Percentiles rank a stretch among this genome's conserved stretches.
Evolutionary conservation across 2,797 vertebrate species (phyloP).

Genomic region (Amblyraja radiata): DNA sequence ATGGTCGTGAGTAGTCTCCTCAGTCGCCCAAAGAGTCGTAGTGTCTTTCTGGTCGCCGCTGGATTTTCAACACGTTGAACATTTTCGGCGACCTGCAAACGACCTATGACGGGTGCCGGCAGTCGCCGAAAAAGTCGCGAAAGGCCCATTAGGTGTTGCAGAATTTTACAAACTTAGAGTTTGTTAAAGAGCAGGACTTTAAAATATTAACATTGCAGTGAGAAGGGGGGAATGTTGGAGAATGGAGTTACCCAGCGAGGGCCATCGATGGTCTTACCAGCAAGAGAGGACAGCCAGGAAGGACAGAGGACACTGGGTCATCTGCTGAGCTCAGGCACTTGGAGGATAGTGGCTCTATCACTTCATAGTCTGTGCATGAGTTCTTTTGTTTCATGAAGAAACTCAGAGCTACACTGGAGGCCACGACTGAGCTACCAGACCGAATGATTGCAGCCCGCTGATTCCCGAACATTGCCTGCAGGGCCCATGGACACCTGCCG

Average conservation of each 20-base stretch:
- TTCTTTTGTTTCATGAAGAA: background rate
- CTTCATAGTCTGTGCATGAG: background rate
- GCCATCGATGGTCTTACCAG: background rate
- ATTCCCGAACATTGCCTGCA: background rate
- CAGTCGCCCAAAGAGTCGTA: too few relatives aligned
- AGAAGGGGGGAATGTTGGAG: too few relatives aligned
- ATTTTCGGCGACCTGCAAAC: too few relatives aligned
- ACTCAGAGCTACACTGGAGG: background rate
- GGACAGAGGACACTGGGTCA: background rate
- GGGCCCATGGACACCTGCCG: background rate
- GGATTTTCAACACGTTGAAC: too few relatives aligned
- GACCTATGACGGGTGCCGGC: too few relatives aligned
- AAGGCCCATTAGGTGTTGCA: background rate
- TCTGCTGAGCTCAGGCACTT: background rate
- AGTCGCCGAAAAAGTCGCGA: too few relatives aligned
- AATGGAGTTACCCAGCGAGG: background rate
- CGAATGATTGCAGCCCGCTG: background rate
- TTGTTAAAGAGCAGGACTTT: background rate
- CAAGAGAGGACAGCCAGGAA: background rate
- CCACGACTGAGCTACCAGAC: background rate
- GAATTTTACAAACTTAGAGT: background rate
- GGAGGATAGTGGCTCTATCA: background rate
- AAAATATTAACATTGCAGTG: background rate
- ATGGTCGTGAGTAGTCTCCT: too few relatives aligned
- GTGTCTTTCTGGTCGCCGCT: too few relatives aligned